Conservation (phyloP, 2,888 invertebrate species). For the Cosmia trapezina region DNA sequence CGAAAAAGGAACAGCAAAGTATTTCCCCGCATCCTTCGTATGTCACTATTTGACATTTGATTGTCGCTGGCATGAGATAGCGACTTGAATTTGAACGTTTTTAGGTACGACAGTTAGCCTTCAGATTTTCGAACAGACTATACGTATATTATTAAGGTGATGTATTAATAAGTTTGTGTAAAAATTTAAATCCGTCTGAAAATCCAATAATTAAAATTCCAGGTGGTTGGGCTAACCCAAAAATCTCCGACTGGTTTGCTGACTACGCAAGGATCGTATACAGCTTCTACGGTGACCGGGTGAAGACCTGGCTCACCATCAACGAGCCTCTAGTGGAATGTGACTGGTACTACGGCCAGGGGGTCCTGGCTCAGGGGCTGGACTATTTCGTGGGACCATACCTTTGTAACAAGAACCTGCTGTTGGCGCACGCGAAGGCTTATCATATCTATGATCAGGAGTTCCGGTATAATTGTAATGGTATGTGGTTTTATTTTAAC, state of each 20-base stretch:
- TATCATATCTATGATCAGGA: slow-evolving; percentile 65
- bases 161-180: no score
- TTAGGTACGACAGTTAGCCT: no score
- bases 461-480: slow-evolving; percentile 59
- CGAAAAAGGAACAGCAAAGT: no score
- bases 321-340: slow-evolving; percentile 48
- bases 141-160: no score
- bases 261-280: slow-evolving; percentile 35
- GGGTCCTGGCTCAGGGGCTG: not conserved
- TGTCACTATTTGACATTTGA: no score
- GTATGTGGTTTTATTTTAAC: slow-evolving; percentile 48
- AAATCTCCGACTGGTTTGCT: slow-evolving; percentile 41
- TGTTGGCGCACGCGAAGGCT: slow-evolving; percentile 66
- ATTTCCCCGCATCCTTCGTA: no score
- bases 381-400: slow-evolving; percentile 36
- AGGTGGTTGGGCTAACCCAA: slow-evolving; percentile 41
- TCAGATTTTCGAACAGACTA: no score
- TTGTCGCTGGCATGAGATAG: no score
- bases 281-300: slow-evolving; percentile 36
- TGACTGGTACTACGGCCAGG: slow-evolving; percentile 36
- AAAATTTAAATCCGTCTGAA: no score
- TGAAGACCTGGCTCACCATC: slow-evolving; percentile 57
- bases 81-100: no score
- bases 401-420: slow-evolving; percentile 45
- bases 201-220: not conserved